phyloP scores from a whole-genome alignment of 2,113 vertebrate species.

The Psettodes erumei region DNA sequence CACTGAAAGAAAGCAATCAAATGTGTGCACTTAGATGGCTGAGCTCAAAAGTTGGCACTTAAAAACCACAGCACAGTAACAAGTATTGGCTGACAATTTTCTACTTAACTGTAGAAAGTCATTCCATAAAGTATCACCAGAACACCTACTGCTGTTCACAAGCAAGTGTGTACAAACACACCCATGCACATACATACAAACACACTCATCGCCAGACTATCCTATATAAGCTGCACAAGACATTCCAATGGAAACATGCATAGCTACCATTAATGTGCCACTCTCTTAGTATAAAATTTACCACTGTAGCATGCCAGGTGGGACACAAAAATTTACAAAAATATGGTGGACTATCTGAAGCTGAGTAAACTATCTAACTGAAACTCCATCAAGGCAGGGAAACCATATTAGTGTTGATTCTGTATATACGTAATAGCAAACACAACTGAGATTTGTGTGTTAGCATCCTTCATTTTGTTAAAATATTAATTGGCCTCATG shows the following conservation, averaged over 20 bases:
- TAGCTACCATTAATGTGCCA: constrained; percentile 66
- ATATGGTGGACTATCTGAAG: constrained; percentile 51
- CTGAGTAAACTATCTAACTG: constrained; percentile 58
- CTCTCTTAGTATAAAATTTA: constrained; percentile 57
- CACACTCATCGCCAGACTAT: constrained; percentile 42
- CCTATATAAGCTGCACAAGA: constrained; percentile 70
- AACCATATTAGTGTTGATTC: constrained; percentile 45
- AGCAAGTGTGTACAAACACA: constrained; percentile 31
- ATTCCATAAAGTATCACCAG: constrained; percentile 23
- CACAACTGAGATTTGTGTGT: constrained; percentile 50
- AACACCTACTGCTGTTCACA: constrained; percentile 52
- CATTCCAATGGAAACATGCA: constrained; percentile 63
- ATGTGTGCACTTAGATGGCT: constrained; percentile 47
- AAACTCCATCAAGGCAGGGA: constrained; percentile 54
- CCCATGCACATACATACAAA: constrained; percentile 47
- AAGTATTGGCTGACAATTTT: constrained; percentile 61
- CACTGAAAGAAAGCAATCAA: constrained; percentile 40
- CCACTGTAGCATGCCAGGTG: constrained; percentile 50
- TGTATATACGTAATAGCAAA: constrained; percentile 55
- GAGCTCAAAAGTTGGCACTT: constrained; percentile 41
- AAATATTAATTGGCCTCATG: constrained; percentile 56
- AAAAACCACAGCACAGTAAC: constrained; percentile 72
- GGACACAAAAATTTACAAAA: constrained; percentile 42
- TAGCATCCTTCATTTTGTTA: constrained; percentile 78
- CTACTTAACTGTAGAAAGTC: constrained; percentile 50